These are phyloP conservation scores for Prietella phreatophila DNA, from an alignment of 2,113 vertebrate species.

Conservation along the genomic window DNA sequence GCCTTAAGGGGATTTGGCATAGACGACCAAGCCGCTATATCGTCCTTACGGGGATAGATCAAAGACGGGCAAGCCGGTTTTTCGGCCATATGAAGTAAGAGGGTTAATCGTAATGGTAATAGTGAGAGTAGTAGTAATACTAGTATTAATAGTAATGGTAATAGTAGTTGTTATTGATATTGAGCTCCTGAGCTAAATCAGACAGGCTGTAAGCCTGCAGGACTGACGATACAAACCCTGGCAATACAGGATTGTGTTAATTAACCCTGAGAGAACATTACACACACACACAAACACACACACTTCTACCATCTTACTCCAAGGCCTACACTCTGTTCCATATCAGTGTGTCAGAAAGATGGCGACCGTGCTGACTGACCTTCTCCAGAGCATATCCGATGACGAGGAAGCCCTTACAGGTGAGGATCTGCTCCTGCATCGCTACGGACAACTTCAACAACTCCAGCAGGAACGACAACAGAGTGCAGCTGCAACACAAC, in stretches of 20 bases:
- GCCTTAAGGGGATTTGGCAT: no score
- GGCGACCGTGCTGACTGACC: constrained; percentile 70
- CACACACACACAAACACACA: constrained; percentile 21
- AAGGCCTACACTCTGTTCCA: background rate
- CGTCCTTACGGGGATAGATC: no score
- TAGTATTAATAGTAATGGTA: background rate
- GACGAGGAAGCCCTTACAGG: constrained; percentile 97
- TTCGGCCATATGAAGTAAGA: no score
- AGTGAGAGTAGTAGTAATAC: background rate
- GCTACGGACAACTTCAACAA: constrained; percentile 94
- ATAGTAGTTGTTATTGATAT: background rate
- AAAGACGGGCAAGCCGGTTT: no score
- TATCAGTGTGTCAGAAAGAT: background rate
- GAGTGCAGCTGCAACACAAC: constrained; percentile 82
- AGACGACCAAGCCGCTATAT: no score
- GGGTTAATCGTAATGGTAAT: background rate
- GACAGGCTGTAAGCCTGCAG: no score
- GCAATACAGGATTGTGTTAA: background rate
- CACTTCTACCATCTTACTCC: background rate
- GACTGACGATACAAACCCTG: background rate
- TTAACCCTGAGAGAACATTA: background rate
- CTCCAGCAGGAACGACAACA: constrained; percentile 95
- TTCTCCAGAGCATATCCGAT: constrained; percentile 95
- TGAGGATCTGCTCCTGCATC: constrained; percentile 98
- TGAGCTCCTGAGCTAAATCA: no score